phyloP scores from a whole-genome alignment of 2,113 vertebrate species.

The Mustela nigripes region DNA sequence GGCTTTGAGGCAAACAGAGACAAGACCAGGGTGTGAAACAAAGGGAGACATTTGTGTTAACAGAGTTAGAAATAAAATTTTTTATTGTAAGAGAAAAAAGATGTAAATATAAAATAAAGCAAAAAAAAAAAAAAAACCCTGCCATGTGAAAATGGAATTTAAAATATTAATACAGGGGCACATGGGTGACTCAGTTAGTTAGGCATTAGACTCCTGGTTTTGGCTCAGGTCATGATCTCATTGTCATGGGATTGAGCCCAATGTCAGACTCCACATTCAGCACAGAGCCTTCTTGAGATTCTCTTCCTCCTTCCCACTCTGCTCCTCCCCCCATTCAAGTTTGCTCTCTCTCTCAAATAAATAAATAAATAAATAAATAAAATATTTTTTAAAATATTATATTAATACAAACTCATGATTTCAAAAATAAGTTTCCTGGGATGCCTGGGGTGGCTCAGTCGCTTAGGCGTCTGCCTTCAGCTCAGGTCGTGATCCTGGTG shows the following conservation, averaged over 20 bases:
- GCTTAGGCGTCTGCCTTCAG: too few relatives aligned
- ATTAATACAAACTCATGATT: not conserved
- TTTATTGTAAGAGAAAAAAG: not conserved
- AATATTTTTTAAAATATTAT: not conserved
- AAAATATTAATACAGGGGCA: not conserved
- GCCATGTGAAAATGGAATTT: not conserved
- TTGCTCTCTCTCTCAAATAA: too few relatives aligned
- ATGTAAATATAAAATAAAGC: not conserved
- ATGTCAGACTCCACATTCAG: too few relatives aligned
- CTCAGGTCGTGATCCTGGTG: too few relatives aligned
- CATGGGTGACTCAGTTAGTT: too few relatives aligned
- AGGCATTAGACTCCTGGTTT: too few relatives aligned
- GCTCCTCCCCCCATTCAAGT: too few relatives aligned
- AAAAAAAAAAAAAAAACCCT: not conserved
- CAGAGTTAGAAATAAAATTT: not conserved
- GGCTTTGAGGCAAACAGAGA: not conserved
- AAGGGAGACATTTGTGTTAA: not conserved
- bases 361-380: not conserved
- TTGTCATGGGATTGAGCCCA: too few relatives aligned
- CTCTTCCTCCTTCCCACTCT: too few relatives aligned
- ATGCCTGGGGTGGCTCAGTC: too few relatives aligned
- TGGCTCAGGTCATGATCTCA: too few relatives aligned
- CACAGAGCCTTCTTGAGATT: too few relatives aligned
- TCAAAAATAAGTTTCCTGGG: not conserved
- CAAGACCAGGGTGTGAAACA: not conserved